phyloP scores from a whole-genome alignment of 2,888 invertebrate species.

The Agrochola lota region DNA sequence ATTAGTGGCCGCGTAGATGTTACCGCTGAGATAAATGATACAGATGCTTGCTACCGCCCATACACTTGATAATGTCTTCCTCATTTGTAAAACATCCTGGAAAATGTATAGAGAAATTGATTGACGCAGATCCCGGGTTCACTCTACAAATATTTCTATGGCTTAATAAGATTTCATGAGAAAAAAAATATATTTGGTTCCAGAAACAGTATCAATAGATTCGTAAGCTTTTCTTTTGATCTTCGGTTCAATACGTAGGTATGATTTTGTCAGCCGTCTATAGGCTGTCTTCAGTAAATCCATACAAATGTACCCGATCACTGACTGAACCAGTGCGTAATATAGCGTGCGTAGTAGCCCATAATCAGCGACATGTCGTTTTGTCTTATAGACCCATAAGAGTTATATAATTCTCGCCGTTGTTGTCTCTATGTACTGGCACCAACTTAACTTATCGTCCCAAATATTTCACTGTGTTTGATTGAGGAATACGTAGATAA shows the following conservation, averaged over 20 bases:
- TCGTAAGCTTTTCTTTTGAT: constrained; percentile 9
- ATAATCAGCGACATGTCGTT: too few relatives aligned
- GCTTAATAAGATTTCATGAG: not conserved
- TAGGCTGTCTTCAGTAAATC: constrained; percentile 2
- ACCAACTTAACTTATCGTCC: not conserved
- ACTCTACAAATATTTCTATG: not conserved
- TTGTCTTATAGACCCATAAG: too few relatives aligned
- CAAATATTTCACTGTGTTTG: not conserved
- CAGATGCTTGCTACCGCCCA: not conserved
- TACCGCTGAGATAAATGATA: constrained; percentile 14
- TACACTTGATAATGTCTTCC: constrained; percentile 1
- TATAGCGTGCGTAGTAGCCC: too few relatives aligned
- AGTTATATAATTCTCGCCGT: not conserved
- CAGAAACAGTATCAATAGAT: constrained; percentile 9
- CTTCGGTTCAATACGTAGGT: not conserved
- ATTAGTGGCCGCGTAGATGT: constrained; percentile 35
- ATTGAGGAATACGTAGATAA: not conserved
- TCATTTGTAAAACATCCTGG: not conserved
- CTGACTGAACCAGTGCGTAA: too few relatives aligned
- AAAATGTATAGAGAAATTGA: not conserved
- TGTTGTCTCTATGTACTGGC: not conserved
- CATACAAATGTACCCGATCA: constrained; percentile 11
- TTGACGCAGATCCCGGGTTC: not conserved
- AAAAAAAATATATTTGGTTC: constrained; percentile 1
- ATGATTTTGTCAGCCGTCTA: not conserved